These are phyloP conservation scores for Macaria notata DNA, from an alignment of 2,888 invertebrate species.

Conservation along the genomic window DNA sequence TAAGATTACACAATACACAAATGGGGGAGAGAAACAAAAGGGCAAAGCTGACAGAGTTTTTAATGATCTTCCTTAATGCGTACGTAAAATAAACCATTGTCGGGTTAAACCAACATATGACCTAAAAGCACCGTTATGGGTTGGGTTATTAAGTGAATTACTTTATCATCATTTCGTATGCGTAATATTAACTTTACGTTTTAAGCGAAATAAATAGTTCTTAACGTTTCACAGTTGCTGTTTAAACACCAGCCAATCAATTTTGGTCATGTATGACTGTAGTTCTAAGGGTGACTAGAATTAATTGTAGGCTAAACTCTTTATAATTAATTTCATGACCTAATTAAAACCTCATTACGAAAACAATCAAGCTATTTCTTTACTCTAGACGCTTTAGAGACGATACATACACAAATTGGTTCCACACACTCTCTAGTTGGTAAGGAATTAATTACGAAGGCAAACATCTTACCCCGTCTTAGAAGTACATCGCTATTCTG, in stretches of 20 bases:
- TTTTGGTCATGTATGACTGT: too few species aligned
- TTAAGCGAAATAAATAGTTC: too few species aligned
- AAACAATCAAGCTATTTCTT: slow-evolving; percentile 3
- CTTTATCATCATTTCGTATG: not conserved
- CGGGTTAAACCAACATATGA: not conserved
- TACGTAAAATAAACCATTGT: slow-evolving; percentile 15
- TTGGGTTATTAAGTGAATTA: not conserved
- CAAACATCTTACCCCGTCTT: slow-evolving; percentile 1
- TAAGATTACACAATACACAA: slow-evolving; percentile 3
- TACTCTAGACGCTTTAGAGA: slow-evolving; percentile 2
- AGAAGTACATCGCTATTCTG: slow-evolving; percentile 1
- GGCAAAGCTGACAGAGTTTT: slow-evolving; percentile 27
- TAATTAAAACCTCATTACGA: too few species aligned
- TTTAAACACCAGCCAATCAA: too few species aligned
- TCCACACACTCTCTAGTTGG: slow-evolving; percentile 1
- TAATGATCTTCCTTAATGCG: slow-evolving; percentile 20
- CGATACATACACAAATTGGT: slow-evolving; percentile 9
- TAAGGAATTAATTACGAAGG: slow-evolving; percentile 3
- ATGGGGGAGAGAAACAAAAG: slow-evolving; percentile 29
- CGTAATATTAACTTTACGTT: not conserved
- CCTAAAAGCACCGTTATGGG: not conserved
- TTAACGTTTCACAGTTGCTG: too few species aligned
- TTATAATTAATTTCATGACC: too few species aligned
- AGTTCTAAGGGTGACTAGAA: too few species aligned
- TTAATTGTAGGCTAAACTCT: too few species aligned